Conservation (phyloP, 2,113 vertebrate genomes). For the Merops nubicus region DNA sequence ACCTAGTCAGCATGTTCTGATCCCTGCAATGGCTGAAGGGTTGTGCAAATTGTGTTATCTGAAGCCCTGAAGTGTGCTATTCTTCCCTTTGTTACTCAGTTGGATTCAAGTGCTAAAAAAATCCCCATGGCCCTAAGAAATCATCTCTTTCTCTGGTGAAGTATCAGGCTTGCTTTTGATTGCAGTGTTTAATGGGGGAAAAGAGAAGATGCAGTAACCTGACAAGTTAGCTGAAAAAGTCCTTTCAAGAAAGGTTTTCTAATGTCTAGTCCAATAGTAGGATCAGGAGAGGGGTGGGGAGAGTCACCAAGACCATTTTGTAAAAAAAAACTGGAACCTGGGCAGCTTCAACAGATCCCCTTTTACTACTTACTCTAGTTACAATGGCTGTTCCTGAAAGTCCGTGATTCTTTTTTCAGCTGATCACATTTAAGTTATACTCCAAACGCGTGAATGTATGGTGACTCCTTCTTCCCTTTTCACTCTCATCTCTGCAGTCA, state of each 20-base stretch:
- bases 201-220: background rate
- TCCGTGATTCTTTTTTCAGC: background rate
- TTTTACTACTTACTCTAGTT: background rate
- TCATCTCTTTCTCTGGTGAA: background rate
- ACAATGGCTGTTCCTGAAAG: background rate
- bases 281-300: background rate
- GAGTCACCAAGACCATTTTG: background rate
- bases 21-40: background rate
- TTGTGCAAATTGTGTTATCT: background rate
- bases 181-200: background rate
- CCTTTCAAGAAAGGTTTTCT: background rate
- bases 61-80: background rate
- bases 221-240: background rate
- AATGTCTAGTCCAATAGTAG: background rate
- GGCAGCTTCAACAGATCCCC: background rate
- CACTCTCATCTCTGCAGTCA: background rate
- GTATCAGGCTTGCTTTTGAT: background rate
- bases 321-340: background rate
- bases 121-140: background rate
- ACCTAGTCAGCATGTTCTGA: background rate
- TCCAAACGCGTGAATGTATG: background rate
- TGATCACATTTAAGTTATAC: background rate
- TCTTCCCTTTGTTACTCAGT: background rate
- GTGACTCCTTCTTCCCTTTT: background rate
- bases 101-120: background rate